A percentile compares a stretch with the other conserved stretches of the same genome.
Conservation (phyloP, 92 coral and sea anemone species). For the Bergia sp. region DNA sequence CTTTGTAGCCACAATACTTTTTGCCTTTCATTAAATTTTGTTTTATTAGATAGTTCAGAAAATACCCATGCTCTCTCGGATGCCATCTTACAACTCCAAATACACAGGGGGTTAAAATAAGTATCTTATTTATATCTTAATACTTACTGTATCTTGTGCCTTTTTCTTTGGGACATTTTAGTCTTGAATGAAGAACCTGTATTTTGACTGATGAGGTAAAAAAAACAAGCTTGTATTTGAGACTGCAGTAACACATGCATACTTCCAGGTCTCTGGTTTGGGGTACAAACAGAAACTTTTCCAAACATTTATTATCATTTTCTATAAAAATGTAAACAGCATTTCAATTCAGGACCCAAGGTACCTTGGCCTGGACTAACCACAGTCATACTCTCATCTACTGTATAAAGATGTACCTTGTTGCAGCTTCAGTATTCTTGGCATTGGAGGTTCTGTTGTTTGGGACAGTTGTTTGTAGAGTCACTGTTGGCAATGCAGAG, state of each 20-base stretch:
- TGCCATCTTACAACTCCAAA: too few species aligned
- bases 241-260: background rate
- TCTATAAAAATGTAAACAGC: too few species aligned
- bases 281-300: background rate
- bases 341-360: too few species aligned
- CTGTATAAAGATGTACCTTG: constrained; percentile 12
- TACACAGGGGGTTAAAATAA: too few species aligned
- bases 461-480: constrained; percentile 33
- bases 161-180: constrained; percentile 39
- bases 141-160: constrained; percentile 59
- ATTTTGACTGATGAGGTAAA: constrained; percentile 36
- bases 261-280: background rate
- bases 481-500: constrained; percentile 77
- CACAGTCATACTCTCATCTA: background rate
- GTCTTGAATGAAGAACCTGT: constrained; percentile 36
- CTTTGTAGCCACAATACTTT: too few species aligned
- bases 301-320: too few species aligned
- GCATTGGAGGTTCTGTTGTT: background rate
- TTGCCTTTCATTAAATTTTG: too few species aligned
- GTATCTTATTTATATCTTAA: background rate
- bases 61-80: too few species aligned
- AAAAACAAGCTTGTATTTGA: background rate
- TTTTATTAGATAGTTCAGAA: too few species aligned
- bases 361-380: too few species aligned
- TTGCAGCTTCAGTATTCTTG: background rate